phyloP scores from a whole-genome alignment of 2,888 invertebrate species.

The Dynastes grantii region DNA sequence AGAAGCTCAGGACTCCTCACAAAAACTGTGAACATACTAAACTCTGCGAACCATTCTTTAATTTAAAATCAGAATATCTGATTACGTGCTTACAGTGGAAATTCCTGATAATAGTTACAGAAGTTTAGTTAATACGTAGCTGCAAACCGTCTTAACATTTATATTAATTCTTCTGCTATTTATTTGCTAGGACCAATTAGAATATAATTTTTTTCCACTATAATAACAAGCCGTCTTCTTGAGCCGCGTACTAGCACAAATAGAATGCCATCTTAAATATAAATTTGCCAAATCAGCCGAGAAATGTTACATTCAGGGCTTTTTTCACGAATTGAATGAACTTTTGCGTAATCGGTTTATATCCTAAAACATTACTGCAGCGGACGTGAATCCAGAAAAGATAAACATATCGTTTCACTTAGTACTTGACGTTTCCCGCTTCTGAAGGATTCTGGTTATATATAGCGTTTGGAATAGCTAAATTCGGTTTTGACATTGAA shows the following conservation, averaged over 20 bases:
- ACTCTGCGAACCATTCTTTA: too few species aligned
- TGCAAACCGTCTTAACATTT: background rate
- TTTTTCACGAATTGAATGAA: too few species aligned
- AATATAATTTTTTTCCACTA: background rate
- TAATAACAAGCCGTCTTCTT: background rate
- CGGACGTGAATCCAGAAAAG: background rate
- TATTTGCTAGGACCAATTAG: background rate
- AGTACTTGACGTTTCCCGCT: too few species aligned
- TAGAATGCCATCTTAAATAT: background rate
- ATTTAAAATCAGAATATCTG: too few species aligned
- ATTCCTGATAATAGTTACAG: too few species aligned
- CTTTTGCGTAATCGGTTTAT: too few species aligned
- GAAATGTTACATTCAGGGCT: background rate
- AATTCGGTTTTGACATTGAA: slow-evolving; percentile 29
- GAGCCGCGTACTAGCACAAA: background rate
- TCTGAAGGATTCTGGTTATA: background rate
- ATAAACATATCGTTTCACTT: background rate
- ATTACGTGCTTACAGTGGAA: too few species aligned
- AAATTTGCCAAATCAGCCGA: background rate
- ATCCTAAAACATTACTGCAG: too few species aligned
- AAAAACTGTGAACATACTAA: too few species aligned
- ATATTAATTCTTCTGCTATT: background rate
- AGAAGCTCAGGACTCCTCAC: too few species aligned
- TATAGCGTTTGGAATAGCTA: background rate
- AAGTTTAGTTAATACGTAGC: too few species aligned